Evolutionary conservation across 2,888 invertebrate species (phyloP).

Genomic region (Pollenia labialis): DNA sequence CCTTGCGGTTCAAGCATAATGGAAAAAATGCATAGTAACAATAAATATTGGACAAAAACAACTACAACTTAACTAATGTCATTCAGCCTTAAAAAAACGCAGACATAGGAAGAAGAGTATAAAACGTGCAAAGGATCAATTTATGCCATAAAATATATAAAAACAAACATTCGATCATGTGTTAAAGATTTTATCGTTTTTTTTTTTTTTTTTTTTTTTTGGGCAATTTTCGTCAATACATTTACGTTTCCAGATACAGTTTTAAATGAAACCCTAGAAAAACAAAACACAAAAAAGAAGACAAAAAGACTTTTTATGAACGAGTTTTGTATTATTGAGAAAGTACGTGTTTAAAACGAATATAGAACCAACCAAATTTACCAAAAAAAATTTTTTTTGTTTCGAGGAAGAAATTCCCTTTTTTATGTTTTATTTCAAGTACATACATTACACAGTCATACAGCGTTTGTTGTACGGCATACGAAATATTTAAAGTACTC

Average conservation of each 20-base stretch:
- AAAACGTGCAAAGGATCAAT: conserved; percentile 60
- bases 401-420: conserved; percentile 33
- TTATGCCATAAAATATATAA: conserved; percentile 30
- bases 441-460: not conserved
- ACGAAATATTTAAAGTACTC: conserved; percentile 43
- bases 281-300: not conserved
- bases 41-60: conserved; percentile 6
- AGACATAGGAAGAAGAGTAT: conserved; percentile 1
- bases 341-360: conserved; percentile 65
- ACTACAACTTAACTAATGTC: conserved; percentile 33
- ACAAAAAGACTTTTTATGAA: not conserved
- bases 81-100: not conserved
- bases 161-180: conserved; percentile 47
- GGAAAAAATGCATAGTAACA: conserved; percentile 3
- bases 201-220: conserved; percentile 25
- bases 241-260: conserved; percentile 14
- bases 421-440: conserved; percentile 13
- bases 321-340: conserved; percentile 20
- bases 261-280: conserved; percentile 41
- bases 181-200: conserved; percentile 25
- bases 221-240: conserved; percentile 3
- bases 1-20: conserved; percentile 23
- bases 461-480: not conserved
- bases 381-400: conserved; percentile 27
- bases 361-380: conserved; percentile 34